phyloP scores from a whole-genome alignment of 2,113 vertebrate species.

The Cyprinus carpio region DNA sequence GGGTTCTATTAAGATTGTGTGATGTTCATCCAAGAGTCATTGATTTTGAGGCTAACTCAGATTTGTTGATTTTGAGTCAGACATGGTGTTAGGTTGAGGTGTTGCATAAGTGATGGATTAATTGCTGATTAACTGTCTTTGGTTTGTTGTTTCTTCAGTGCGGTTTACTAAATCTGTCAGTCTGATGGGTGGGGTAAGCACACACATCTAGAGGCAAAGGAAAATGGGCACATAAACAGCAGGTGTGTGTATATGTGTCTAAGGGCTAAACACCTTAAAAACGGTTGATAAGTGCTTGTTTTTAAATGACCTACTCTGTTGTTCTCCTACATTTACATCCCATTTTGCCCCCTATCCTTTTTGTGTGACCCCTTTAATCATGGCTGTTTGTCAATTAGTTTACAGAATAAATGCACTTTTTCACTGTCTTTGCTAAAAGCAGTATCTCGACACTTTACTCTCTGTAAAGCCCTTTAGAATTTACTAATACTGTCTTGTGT shows the following conservation, averaged over 20 bases:
- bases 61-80: not conserved
- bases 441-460: not conserved
- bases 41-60: not conserved
- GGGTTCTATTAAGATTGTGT: not conserved
- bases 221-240: not conserved
- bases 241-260: not conserved
- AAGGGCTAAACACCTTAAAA: not conserved
- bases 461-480: not conserved
- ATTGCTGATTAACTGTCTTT: not conserved
- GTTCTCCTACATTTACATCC: not conserved
- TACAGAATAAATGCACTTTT: too few species aligned
- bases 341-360: not conserved
- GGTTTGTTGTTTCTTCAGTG: conserved; percentile 20
- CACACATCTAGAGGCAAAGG: not conserved
- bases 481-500: not conserved
- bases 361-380: not conserved
- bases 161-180: not conserved
- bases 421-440: too few species aligned
- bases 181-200: conserved; percentile 8
- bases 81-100: not conserved
- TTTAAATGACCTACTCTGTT: not conserved
- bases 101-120: not conserved
- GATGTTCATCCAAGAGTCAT: not conserved
- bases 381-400: not conserved
- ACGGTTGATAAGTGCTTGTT: not conserved